These are phyloP conservation scores for Ibidorhyncha struthersii DNA, from an alignment of 2,113 vertebrate genomes.

Conservation along the genomic window DNA sequence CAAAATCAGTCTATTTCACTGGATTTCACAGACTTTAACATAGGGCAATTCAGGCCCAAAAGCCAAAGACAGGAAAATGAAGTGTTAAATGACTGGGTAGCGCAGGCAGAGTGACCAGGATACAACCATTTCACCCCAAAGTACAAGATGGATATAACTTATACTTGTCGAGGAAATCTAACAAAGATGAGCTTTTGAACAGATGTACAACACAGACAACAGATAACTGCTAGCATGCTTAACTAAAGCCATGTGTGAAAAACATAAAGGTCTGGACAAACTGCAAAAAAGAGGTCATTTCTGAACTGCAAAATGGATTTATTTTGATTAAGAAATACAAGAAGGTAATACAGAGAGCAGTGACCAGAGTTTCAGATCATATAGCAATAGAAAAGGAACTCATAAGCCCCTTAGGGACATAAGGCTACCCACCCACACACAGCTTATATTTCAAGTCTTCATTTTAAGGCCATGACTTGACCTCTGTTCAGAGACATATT, in stretches of 20 bases:
- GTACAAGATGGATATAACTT: background rate
- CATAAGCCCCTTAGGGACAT: constrained; percentile 53
- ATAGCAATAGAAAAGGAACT: constrained; percentile 59
- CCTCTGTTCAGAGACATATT: constrained; percentile 63
- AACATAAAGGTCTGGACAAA: background rate
- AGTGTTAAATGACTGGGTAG: background rate
- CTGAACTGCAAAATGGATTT: constrained; percentile 37
- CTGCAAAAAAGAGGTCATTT: background rate
- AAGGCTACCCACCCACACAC: constrained; percentile 58
- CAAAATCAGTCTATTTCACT: background rate
- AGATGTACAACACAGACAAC: background rate
- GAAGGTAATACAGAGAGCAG: constrained; percentile 53
- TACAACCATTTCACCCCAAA: background rate
- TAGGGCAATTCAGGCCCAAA: background rate
- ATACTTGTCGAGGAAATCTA: background rate
- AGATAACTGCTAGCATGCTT: background rate
- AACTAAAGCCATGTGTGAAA: background rate
- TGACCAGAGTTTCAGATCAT: constrained; percentile 54
- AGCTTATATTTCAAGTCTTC: constrained; percentile 70
- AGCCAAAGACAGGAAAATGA: background rate
- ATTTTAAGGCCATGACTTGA: constrained; percentile 68
- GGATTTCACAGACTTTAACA: background rate
- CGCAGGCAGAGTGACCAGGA: background rate
- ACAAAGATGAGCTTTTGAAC: background rate
- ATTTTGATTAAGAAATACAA: constrained; percentile 66